These are phyloP conservation scores for Fragum whitleyi DNA, from an alignment of 2,888 invertebrate species.

Conservation along the genomic window DNA sequence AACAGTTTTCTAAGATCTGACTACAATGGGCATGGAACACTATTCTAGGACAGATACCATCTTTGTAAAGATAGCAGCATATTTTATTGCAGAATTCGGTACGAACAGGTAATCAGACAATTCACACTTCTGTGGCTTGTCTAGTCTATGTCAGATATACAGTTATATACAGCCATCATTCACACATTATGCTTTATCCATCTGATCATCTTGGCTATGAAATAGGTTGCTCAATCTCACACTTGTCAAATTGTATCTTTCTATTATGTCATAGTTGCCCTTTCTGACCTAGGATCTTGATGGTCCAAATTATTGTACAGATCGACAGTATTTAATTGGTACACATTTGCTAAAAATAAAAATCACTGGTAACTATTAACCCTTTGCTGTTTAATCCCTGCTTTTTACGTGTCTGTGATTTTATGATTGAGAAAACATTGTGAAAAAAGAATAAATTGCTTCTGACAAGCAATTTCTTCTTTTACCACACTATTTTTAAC, in stretches of 20 bases:
- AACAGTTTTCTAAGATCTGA: not conserved
- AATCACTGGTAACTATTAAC: too few species aligned
- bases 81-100: not conserved
- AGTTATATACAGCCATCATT: not conserved
- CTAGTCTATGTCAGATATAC: not conserved
- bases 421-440: too few species aligned
- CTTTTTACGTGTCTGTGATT: too few species aligned
- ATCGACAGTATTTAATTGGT: too few species aligned
- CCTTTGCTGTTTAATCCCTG: too few species aligned
- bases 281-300: not conserved
- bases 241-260: not conserved
- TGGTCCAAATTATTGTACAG: too few species aligned
- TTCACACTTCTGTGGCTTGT: conserved; percentile 1
- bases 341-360: too few species aligned
- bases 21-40: not conserved
- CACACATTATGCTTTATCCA: not conserved
- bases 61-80: not conserved
- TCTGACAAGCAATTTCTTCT: too few species aligned
- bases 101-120: not conserved
- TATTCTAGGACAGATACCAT: not conserved
- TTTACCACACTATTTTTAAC: too few species aligned
- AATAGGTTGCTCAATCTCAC: not conserved
- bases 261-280: not conserved
- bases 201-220: not conserved
- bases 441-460: too few species aligned